Percentiles rank a stretch among this genome's conserved stretches.
phyloP scores from a whole-genome alignment of 2,888 invertebrate species.

The Lithophane socia region DNA sequence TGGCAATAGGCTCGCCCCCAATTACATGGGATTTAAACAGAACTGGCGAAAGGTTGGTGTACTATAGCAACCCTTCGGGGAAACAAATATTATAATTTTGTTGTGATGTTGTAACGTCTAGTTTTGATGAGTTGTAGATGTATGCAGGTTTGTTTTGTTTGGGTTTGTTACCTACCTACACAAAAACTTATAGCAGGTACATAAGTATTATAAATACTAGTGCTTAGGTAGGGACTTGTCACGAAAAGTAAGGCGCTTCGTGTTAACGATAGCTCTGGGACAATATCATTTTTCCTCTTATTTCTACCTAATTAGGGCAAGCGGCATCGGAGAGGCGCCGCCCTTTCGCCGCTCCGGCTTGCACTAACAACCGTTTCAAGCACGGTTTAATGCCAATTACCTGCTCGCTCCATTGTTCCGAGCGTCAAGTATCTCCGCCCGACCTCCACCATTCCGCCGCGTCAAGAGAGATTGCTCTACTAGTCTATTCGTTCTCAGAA shows the following conservation, averaged over 20 bases:
- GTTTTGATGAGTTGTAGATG: neutral
- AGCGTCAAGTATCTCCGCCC: conserved; percentile 78
- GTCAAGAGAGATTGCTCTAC: conserved; percentile 72
- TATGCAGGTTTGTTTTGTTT: neutral
- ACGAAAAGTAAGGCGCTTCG: conserved; percentile 39
- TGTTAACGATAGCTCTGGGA: conserved; percentile 55
- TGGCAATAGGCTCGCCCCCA: neutral
- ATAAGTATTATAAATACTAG: neutral
- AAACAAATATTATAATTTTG: conserved; percentile 5
- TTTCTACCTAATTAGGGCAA: conserved; percentile 81
- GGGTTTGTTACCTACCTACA: neutral
- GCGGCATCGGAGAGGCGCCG: conserved; percentile 62
- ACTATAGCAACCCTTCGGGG: neutral
- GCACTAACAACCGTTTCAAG: conserved; percentile 80
- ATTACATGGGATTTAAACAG: neutral
- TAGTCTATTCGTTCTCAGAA: conserved; percentile 61
- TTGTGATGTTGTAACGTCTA: conserved; percentile 9
- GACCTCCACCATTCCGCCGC: conserved; percentile 60
- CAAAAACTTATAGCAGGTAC: neutral
- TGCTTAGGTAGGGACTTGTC: neutral
- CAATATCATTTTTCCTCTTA: conserved; percentile 69
- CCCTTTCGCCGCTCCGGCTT: conserved; percentile 70
- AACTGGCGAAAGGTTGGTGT: neutral
- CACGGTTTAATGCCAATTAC: conserved; percentile 85
- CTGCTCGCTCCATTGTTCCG: conserved; percentile 80